phyloP scores from a whole-genome alignment of 2,888 invertebrate species.

The Salpingus planirostris region DNA sequence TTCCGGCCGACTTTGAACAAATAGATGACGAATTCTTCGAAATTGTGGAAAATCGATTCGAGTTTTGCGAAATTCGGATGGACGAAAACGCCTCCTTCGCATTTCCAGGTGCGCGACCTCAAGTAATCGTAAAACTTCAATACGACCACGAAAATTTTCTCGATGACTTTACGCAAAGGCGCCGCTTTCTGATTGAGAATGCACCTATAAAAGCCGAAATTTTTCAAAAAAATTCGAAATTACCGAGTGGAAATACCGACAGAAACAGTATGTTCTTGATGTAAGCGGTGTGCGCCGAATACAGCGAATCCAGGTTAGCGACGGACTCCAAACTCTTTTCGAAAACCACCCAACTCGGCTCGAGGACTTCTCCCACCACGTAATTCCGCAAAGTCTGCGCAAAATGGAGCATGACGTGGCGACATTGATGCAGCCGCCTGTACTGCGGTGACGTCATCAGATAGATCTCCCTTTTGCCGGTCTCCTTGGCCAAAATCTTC shows the following conservation, averaged over 20 bases:
- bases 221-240: slow-evolving; percentile 2
- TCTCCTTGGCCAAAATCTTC: slow-evolving; percentile 41
- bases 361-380: slow-evolving; percentile 65
- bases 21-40: slow-evolving; percentile 52
- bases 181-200: slow-evolving; percentile 61
- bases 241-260: slow-evolving; percentile 33
- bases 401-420: slow-evolving; percentile 69
- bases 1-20: slow-evolving; percentile 55
- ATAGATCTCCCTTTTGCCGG: slow-evolving; percentile 34
- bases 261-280: slow-evolving; percentile 65
- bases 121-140: slow-evolving; percentile 60
- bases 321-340: slow-evolving; percentile 58
- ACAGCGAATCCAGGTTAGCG: slow-evolving; percentile 61
- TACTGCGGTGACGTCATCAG: slow-evolving; percentile 58
- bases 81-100: slow-evolving; percentile 43
- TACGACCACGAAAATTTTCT: slow-evolving; percentile 63
- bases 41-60: slow-evolving; percentile 39
- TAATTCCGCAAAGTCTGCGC: slow-evolving; percentile 68
- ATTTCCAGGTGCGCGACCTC: slow-evolving; percentile 50
- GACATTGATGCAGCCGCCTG: slow-evolving; percentile 59
- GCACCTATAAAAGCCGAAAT: slow-evolving; percentile 44
- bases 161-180: slow-evolving; percentile 58
- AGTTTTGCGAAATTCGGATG: slow-evolving; percentile 56
- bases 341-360: slow-evolving; percentile 66
- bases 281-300: slow-evolving; percentile 62